Conservation (phyloP, 1,140 invertebrate genomes). For the Andricus grossulariae region DNA sequence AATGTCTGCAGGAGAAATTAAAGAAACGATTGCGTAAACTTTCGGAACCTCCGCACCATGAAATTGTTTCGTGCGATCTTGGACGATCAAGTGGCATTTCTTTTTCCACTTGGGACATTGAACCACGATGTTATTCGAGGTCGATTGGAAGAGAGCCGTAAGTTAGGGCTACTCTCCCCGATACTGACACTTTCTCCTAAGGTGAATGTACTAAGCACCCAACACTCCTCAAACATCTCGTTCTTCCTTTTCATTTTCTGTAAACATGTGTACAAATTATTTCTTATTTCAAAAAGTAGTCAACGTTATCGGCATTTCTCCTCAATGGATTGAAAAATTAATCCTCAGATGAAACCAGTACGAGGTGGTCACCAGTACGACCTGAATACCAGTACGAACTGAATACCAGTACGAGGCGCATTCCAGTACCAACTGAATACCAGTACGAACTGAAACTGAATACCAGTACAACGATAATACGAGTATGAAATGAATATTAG, state of each 20-base stretch:
- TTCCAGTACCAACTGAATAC: too few species aligned
- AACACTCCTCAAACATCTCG: constrained; percentile 6
- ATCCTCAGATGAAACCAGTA: too few species aligned
- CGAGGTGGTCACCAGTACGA: too few species aligned
- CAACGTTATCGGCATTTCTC: neutral
- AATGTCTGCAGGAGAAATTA: neutral
- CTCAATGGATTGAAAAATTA: too few species aligned
- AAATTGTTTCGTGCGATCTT: constrained; percentile 22
- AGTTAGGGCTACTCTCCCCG: constrained; percentile 64
- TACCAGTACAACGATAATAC: too few species aligned
- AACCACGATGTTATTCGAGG: constrained; percentile 63
- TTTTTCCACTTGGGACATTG: constrained; percentile 53
- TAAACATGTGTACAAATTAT: neutral
- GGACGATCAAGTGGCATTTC: constrained; percentile 33
- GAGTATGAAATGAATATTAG: too few species aligned
- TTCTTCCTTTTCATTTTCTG: neutral
- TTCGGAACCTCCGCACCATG: neutral
- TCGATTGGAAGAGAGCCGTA: constrained; percentile 59
- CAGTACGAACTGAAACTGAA: too few species aligned
- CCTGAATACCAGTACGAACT: too few species aligned
- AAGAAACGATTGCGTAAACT: constrained; percentile 27
- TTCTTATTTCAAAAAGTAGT: neutral
- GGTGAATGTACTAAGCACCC: constrained; percentile 32
- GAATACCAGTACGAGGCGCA: too few species aligned
- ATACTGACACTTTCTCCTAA: constrained; percentile 63